Percentiles rank a stretch among this genome's conserved stretches.
These are phyloP conservation scores for Lysandra bellargus DNA, from an alignment of 2,888 invertebrate genomes.

Conservation along the genomic window DNA sequence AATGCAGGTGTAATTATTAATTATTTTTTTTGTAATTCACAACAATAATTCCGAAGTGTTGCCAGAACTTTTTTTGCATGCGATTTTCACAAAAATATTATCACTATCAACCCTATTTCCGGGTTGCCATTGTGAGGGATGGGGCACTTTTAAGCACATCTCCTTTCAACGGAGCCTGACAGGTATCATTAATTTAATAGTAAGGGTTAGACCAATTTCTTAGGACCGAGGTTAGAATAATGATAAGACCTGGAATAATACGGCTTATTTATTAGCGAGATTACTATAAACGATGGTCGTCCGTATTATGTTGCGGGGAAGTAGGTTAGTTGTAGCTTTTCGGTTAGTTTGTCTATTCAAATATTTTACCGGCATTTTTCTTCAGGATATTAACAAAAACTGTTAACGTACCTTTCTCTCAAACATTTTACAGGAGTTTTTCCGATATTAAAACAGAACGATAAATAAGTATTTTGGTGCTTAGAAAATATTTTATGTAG, in stretches of 20 bases:
- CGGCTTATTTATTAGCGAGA: slow-evolving; percentile 28
- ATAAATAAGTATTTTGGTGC: too few relatives aligned
- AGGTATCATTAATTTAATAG: slow-evolving; percentile 63
- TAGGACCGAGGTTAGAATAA: slow-evolving; percentile 42
- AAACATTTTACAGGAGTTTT: not conserved
- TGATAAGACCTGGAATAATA: slow-evolving; percentile 38
- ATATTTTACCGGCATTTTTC: not conserved
- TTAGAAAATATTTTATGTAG: too few relatives aligned
- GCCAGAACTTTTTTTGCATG: too few relatives aligned
- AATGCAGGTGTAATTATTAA: too few relatives aligned
- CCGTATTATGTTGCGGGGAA: not conserved
- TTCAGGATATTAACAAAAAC: too few relatives aligned
- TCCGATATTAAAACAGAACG: not conserved
- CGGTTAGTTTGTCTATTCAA: not conserved
- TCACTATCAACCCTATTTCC: slow-evolving; percentile 40
- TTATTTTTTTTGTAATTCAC: not conserved
- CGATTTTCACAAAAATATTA: not conserved
- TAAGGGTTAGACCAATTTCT: slow-evolving; percentile 50
- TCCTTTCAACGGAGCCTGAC: slow-evolving; percentile 55
- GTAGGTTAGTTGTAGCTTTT: not conserved
- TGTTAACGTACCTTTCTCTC: too few relatives aligned
- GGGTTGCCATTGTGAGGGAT: slow-evolving; percentile 60
- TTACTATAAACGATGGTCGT: slow-evolving; percentile 3
- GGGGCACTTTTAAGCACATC: slow-evolving; percentile 36
- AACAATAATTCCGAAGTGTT: not conserved